Evolutionary conservation across 1,140 invertebrate genomes (phyloP), one percentile per base, ranked within the genome.

Genomic region (Drosophila nannoptera): DNA sequence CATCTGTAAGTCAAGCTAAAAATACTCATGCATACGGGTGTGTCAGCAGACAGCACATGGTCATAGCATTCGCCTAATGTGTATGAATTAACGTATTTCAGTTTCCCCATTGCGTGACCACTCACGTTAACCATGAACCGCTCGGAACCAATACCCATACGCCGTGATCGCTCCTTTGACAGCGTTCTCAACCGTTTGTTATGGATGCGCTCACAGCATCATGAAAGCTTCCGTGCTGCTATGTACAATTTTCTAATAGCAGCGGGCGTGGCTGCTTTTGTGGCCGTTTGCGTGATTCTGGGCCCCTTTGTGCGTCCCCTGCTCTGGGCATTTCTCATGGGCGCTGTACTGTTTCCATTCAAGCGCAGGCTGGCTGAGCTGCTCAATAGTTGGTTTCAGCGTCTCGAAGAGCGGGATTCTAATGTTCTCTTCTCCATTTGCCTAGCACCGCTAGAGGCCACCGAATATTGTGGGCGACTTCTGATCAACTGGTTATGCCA

Each of bases 261-360:
- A 42, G 92, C 92, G 2, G 94, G 94, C 8, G 91, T 93, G 29
- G 95, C 93, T 78, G 95, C 96, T 4, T 92, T 98, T 11, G 97
- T 96, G 87, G 93, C 94, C 67, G 94, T 97, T 49, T 89, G 87
- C 63, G 87, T 92, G 14, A 92, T 92, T 32, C 90, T 98, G 5
- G 94, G 96, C 84, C 96, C 97, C 0, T 99, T 99, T 90, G 92
- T 98, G 12, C 95, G 96, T 78, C 96, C 97, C 0, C 87, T 99
- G 35, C 92, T 98, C 63, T 99, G 97, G 97, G 97, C 97, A 4
- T 90, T 98, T 48, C 89, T 99, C 11, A 96, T 97, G 50, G 96
- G 96, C 14, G 95, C 95, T 3, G 95, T 96, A 29, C 90, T 98
- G 14, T 95, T 97, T 90, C 96, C 96, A 0, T 94, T 97, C 68